Conservation (phyloP, 2,888 invertebrate genomes). For the Polylopha cassiicola region DNA sequence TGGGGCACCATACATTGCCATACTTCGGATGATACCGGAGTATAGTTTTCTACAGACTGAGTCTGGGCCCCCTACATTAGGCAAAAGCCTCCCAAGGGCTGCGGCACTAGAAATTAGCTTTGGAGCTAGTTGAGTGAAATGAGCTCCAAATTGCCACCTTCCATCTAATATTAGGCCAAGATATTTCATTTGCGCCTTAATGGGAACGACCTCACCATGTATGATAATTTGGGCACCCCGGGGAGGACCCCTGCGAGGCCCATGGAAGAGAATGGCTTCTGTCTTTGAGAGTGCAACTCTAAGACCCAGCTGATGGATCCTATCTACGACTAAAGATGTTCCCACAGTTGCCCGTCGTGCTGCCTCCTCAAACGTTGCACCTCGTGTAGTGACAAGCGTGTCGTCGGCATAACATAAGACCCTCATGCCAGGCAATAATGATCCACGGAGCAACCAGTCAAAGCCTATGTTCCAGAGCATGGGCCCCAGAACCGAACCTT, state of each 20-base stretch:
- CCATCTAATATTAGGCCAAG: background rate
- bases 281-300: background rate
- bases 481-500: too few species aligned
- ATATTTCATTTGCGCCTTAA: too few species aligned
- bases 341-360: background rate
- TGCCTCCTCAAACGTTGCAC: background rate
- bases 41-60: background rate
- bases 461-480: too few species aligned
- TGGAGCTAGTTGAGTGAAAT: background rate
- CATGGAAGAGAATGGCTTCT: background rate
- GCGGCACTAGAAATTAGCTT: background rate
- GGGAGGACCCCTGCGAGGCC: background rate
- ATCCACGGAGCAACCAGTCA: too few species aligned
- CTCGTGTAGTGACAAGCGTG: background rate
- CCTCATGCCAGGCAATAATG: too few species aligned
- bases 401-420: too few species aligned
- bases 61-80: constrained; percentile 1
- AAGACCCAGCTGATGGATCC: background rate
- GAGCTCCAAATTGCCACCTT: background rate
- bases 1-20: constrained; percentile 2
- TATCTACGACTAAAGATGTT: background rate
- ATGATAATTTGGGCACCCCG: background rate
- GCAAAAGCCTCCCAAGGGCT: too few species aligned
- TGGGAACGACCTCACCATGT: background rate
- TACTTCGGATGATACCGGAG: constrained; percentile 2